Base-by-base conservation (phyloP, 2,888 invertebrate genomes). In the Amorpha juglandis region DNA sequence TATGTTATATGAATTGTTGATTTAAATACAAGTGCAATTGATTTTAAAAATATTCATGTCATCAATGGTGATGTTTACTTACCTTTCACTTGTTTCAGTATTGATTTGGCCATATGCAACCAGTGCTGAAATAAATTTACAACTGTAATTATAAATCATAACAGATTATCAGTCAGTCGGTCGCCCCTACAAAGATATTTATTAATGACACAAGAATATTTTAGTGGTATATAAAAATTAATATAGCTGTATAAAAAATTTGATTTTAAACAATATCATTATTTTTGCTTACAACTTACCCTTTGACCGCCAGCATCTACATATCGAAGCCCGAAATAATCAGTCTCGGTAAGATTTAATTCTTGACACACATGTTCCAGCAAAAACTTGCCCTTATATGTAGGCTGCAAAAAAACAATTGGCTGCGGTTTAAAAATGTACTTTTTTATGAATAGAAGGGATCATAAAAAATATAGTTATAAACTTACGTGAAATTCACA, bases 301-400 rank as follows among this genome's bases (percentile, higher is more conserved):
- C 98, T 95, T 90, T 98, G 98, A 75, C 97, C 97, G 78, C 96
- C 95, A 68, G 95, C 94, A 89, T 98, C 98, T 74, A 98, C 98
- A 95, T 97, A 98, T 71, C 98, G 95, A 72, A 98, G 94, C 12
- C 98, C 98, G 89, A 99, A 98, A 90, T 98, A 98, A 91, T 99
- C 98, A 81, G 97, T 98, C 92, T 98, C 98, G 71, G 97, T 95
- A 73, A 99, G 95, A 91, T 98, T 97, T 78, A 98, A 94, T 87
- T 98, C 97, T 83, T 97, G 96, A 90, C 98, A 98, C 72, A 98
- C 96, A 94, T 97, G 96, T 85, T 98, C 98, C 84, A 98, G 93
- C 77, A 99, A 94, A 91, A 96, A 97, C 90, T 97, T 97, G 70
- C 98, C 98, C 90, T 98, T 98, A 86, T 97, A 96, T 88, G 97